phyloP scores from a whole-genome alignment of 2,797 vertebrate species.

The Sebastes wilsoni region DNA sequence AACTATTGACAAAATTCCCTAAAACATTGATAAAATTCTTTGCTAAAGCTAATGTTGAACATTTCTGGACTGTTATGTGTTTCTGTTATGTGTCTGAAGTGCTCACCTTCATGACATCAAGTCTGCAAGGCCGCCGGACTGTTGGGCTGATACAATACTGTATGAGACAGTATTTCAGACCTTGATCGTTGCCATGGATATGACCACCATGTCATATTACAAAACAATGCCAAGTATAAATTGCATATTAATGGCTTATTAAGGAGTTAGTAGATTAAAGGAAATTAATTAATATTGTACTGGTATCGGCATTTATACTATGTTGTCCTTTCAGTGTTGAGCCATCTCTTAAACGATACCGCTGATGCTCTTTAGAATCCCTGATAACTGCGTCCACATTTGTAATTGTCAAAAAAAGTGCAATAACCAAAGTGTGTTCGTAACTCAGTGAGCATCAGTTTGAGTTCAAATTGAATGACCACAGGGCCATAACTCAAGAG shows the following conservation, averaged over 20 bases:
- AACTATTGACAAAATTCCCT: background rate
- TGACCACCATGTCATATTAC: background rate
- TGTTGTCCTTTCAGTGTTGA: background rate
- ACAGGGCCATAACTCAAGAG: background rate
- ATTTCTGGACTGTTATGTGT: background rate
- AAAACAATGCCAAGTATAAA: background rate
- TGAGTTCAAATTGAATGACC: background rate
- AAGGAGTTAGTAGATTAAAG: background rate
- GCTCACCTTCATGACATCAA: background rate
- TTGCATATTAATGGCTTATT: background rate
- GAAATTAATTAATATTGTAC: background rate
- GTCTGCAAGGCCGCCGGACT: background rate
- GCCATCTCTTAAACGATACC: background rate
- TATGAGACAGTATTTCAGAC: background rate
- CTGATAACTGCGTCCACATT: background rate
- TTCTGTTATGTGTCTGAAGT: background rate
- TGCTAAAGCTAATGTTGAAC: background rate
- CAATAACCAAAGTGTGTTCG: background rate
- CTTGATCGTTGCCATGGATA: too few species aligned
- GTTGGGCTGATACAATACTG: background rate
- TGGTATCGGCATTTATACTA: background rate
- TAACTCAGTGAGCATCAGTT: background rate
- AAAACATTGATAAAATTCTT: background rate
- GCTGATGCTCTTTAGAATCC: background rate
- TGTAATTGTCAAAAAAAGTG: background rate